Base-by-base conservation (phyloP, 2,888 invertebrate species). In the Stenodera caucasica region DNA sequence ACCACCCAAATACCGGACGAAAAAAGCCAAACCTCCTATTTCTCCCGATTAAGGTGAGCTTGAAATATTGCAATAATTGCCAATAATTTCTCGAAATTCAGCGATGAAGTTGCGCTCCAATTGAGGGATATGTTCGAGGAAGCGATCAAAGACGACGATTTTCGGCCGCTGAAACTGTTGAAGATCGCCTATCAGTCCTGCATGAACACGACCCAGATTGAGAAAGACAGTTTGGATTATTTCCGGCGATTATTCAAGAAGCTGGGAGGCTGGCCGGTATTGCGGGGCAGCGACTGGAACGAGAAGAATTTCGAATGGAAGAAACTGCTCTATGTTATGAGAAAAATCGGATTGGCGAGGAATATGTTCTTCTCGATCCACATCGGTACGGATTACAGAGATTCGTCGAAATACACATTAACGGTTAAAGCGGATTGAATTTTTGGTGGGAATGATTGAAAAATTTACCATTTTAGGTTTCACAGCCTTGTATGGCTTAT, bases 11-110 rank as follows among this genome's bases (percentile, higher is more conserved):
- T 45, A 23, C 45, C 45, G 45, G 45, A 45, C 7, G 45, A 45
- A 21, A 21, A 23, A 5, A n/a, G 45, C 4, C 12, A 4, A 0
- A 45, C 23, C 23, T 45, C 45, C 21, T 21, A 23, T 2, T 45
- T 45, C n/a, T 45, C 45, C 0, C 45, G 23, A n/a, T 23, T 45
- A 23, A 45, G 45, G 45, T 40, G 9, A 18, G 1, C 14, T 1
- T 15, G n/a, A n/a, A n/a, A 30, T 30, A 30, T 30, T 3, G 84
- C 84, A 30, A 8, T 30, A 1, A 90, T 89, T 76, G 78, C 88
- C 32, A 84, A 84, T 26, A 3, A n/a, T n/a, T 14, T 2, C 11
- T 9, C 9, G n/a, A 26, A 30, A 26, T 29, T 45, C 11, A 55
- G 26, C 15, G 29, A 45, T 15, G 23, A 37, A n/a, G 45, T 40